phyloP scores from a whole-genome alignment of 2,888 invertebrate species.

The Odontocolon sp. region DNA sequence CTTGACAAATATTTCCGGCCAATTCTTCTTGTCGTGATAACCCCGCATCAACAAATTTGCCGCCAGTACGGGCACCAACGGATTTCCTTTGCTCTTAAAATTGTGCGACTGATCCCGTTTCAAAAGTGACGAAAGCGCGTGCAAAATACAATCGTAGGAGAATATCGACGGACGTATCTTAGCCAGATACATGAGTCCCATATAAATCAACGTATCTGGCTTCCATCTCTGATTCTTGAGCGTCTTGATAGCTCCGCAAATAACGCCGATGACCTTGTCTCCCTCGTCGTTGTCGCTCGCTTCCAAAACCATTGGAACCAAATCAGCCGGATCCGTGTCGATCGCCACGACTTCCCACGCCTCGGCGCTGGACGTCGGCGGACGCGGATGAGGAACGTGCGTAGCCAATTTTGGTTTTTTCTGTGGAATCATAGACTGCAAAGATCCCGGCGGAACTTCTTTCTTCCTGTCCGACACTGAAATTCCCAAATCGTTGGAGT shows the following conservation, averaged over 20 bases:
- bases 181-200: slow-evolving; percentile 90
- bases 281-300: slow-evolving; percentile 90
- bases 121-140: slow-evolving; percentile 91
- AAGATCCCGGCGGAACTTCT: slow-evolving; percentile 83
- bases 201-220: slow-evolving; percentile 89
- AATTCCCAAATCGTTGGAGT: too few relatives aligned
- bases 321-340: slow-evolving; percentile 91
- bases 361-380: slow-evolving; percentile 81
- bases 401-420: slow-evolving; percentile 84
- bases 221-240: slow-evolving; percentile 90
- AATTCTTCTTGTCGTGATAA: slow-evolving; percentile 90
- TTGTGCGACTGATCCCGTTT: slow-evolving; percentile 87
- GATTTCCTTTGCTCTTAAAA: slow-evolving; percentile 90
- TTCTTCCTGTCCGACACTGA: slow-evolving; percentile 86
- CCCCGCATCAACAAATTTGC: slow-evolving; percentile 92
- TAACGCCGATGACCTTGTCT: slow-evolving; percentile 89
- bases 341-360: slow-evolving; percentile 88
- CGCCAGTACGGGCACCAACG: slow-evolving; percentile 90
- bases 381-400: slow-evolving; percentile 75
- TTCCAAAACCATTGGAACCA: slow-evolving; percentile 88
- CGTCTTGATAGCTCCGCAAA: slow-evolving; percentile 94
- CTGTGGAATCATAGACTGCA: slow-evolving; percentile 83
- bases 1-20: slow-evolving; percentile 96
- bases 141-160: slow-evolving; percentile 88
- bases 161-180: slow-evolving; percentile 91